Evolutionary conservation across 2,888 invertebrate species (phyloP).

Genomic region (Gari tellinella): DNA sequence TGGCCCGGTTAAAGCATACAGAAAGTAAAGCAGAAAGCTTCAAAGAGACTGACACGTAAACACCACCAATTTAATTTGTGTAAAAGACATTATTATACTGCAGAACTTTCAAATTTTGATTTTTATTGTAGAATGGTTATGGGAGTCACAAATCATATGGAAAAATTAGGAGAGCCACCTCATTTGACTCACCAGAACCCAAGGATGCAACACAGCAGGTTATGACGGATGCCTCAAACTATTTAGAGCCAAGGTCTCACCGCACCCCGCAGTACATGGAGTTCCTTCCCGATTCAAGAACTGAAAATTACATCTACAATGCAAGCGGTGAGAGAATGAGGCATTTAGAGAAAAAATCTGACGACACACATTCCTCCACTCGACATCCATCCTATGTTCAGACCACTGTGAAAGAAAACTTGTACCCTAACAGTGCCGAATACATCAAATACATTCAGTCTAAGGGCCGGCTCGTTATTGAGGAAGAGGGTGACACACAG

Average conservation of each 20-base stretch:
- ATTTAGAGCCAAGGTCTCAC: conserved; percentile 60
- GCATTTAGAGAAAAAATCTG: conserved; percentile 13
- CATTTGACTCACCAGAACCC: conserved; percentile 70
- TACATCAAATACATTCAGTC: conserved; percentile 51
- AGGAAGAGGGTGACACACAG: conserved; percentile 28
- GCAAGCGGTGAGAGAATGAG: conserved; percentile 47
- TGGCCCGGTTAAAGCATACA: too few relatives aligned
- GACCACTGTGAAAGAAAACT: conserved; percentile 61
- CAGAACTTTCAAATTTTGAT: too few relatives aligned
- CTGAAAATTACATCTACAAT: conserved; percentile 53
- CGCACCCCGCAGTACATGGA: conserved; percentile 62
- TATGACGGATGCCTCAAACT: conserved; percentile 54
- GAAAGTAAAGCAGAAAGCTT: too few relatives aligned
- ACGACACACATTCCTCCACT: background rate
- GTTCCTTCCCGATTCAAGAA: conserved; percentile 63
- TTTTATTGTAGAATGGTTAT: conserved; percentile 45
- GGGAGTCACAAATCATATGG: conserved; percentile 59
- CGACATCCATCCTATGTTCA: conserved; percentile 57
- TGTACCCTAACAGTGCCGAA: conserved; percentile 39
- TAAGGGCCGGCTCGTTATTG: conserved; percentile 28
- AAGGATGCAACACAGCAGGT: conserved; percentile 60
- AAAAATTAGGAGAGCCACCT: conserved; percentile 65
- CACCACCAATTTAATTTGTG: too few relatives aligned
- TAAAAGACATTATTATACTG: too few relatives aligned
- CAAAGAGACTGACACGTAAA: too few relatives aligned